A percentile compares a stretch with the other conserved stretches of the same genome.
Conservation (phyloP, 2,797 vertebrate genomes). For the Aldrovandia affinis region DNA sequence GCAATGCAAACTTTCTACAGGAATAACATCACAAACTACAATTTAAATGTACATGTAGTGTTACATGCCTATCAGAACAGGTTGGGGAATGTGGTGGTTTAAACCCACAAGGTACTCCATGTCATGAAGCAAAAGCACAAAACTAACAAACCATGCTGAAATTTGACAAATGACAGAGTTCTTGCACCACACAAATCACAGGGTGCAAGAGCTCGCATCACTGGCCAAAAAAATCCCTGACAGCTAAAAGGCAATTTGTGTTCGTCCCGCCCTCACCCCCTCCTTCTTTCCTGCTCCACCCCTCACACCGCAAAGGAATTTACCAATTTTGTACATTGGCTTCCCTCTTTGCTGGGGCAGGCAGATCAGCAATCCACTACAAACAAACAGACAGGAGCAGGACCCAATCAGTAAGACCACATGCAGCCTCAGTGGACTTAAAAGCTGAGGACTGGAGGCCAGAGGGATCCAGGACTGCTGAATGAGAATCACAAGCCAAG, state of each 20-base stretch:
- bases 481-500: neutral
- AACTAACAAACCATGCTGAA: neutral
- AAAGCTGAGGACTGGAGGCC: neutral
- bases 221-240: constrained; percentile 17
- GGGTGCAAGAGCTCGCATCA: neutral
- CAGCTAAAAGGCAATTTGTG: neutral
- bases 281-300: neutral
- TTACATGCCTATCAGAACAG: neutral
- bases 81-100: neutral
- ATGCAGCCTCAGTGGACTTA: too few species aligned
- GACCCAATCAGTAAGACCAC: neutral
- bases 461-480: neutral
- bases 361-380: neutral
- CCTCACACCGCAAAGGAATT: neutral
- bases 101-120: neutral
- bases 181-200: neutral
- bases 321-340: neutral
- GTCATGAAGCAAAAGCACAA: neutral
- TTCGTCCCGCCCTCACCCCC: neutral
- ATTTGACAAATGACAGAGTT: neutral
- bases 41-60: neutral
- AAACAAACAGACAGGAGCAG: neutral
- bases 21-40: neutral
- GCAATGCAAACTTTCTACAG: neutral
- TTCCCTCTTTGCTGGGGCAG: neutral